Base-by-base conservation (phyloP, 2,888 invertebrate genomes). In the Conchocele bisecta region DNA sequence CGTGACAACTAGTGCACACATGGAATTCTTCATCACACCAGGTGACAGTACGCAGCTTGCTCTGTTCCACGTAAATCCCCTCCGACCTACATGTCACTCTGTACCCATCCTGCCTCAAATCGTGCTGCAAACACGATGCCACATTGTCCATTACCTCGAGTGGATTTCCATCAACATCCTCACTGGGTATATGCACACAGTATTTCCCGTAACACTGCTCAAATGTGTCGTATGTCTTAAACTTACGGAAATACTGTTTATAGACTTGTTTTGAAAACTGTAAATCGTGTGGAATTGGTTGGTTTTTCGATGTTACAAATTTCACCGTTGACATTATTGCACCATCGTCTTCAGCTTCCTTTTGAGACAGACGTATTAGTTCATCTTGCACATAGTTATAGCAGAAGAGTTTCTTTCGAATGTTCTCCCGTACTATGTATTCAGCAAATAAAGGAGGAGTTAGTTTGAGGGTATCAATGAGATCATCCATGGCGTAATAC, bases 401-500 rank as follows among this genome's bases (percentile, higher is more conserved):
- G 31, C 76, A 72, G 17, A 71, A 65, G 7, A 84, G 57, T 29
- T 81, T 82, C 35, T 71, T 74, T 13, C 84, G 75, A 24, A 84
- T 76, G 33, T 79, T 81, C 39, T 83, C 79, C 22, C 84, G 57
- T 0, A 84, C 83, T 11, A 81, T 81, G 58, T 66, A 75, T 42
- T 84, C 84, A 2, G 80, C 75, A 67, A 84, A 84, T 13, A 84
- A 57, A 1, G 75, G 59, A 7, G 88, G 87, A 5, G 83, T 76
- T 17, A 75, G 69, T 42, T 83, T 82, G 31, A 88, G 59, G 15
- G 60, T 58, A 7, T 86, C 83, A 26, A 80, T 72, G 5, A 88
- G 72, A 11, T 81, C 68, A 7, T 79, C 65, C 13, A 88, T 77
- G 7, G 84, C 86, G 63, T 85, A 88, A 67, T 86, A 88, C 60